Evolutionary conservation across 2,113 vertebrate genomes (phyloP), one percentile per base, ranked within the genome.

Genomic region (Gobiocypris rarus): DNA sequence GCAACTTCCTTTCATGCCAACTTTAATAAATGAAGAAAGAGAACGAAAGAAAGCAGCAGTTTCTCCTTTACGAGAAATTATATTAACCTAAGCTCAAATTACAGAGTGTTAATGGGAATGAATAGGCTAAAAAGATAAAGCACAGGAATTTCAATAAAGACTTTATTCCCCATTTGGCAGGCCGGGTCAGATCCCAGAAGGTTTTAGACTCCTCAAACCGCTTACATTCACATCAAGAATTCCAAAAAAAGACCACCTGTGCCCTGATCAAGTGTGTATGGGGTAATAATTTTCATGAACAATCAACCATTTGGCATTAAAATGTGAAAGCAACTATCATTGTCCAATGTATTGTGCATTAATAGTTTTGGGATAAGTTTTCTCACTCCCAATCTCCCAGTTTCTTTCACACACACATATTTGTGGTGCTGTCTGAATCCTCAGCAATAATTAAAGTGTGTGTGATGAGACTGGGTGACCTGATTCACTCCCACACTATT

Each of bases 131-230:
- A 56, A n/a, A 78, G 88, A 90, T 83, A 86, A 65, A 88, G 85
- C 78, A 77, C 85, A 78, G 84, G 85, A 86, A 86, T 89, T 92
- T 92, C 80, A 91, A 89, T 81, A 86, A 38, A 1, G 77, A 70
- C 83, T 89, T 87, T 88, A 90, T 89, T 76, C 87, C 13, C 22
- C 5, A 3, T 65, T 75, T 45, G 70, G 24, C 43, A 45, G 81
- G 75, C 1, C 75, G 2, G 28, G 24, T 76, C 75, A 38, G 75
- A 58, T 31, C 10, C 43, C 43, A 5, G 19, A n/a, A 59, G 22
- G 22, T 5, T 59, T 11, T 73, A 22, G 65, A 24, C 5, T 17
- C 5, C 70, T 59, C 67, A 74, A 80, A 58, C 67, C 45, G 61
- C 45, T 80, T 83, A 38, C 19, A 22, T 59, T 41, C 34, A 11